Evolutionary conservation across 2,113 vertebrate species (phyloP).

Genomic region (Bufo bufo): DNA sequence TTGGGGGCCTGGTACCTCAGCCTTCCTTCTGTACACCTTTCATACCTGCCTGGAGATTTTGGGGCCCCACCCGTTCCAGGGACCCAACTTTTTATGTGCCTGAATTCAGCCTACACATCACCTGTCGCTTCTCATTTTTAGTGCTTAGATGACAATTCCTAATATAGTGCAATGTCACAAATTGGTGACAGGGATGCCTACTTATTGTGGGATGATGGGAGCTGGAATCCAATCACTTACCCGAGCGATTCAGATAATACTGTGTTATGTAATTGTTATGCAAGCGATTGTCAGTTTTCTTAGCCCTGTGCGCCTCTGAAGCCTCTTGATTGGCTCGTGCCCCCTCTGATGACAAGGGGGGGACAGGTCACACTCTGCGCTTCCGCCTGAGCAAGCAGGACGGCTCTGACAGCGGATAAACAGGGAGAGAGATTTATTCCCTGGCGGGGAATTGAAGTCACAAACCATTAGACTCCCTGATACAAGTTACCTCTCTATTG

Average conservation of each 20-base stretch:
- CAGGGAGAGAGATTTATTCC: slow-evolving; percentile 31
- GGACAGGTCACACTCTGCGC: slow-evolving; percentile 12
- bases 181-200: background rate
- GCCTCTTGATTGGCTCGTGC: background rate
- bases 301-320: background rate
- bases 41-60: too few relatives aligned
- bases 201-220: background rate
- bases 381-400: slow-evolving; percentile 19
- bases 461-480: slow-evolving; percentile 50
- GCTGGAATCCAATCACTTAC: background rate
- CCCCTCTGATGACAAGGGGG: background rate
- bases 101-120: too few relatives aligned
- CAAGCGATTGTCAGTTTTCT: background rate
- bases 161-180: too few relatives aligned
- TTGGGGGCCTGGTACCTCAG: background rate
- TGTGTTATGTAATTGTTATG: background rate
- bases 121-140: too few relatives aligned
- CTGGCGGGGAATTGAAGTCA: slow-evolving; percentile 45
- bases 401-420: slow-evolving; percentile 39
- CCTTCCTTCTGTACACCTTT: too few relatives aligned
- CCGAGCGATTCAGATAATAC: background rate
- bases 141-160: too few relatives aligned
- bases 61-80: too few relatives aligned
- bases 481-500: slow-evolving; percentile 43
- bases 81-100: too few relatives aligned